phyloP scores from a whole-genome alignment of 2,888 invertebrate species.

The Tetheella fluctuosa region DNA sequence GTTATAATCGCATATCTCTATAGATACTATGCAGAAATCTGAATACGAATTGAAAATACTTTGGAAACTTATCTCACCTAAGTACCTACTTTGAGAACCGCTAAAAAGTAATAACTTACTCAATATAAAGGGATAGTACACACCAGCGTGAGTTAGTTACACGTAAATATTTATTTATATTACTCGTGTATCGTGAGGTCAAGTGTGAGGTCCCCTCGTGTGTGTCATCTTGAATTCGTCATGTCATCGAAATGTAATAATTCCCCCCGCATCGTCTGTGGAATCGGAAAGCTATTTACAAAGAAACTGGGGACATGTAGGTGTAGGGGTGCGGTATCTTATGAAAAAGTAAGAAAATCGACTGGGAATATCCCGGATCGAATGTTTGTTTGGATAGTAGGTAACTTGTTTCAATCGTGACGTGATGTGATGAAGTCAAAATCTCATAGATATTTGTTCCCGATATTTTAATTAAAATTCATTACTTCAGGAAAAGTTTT shows the following conservation, averaged over 20 bases:
- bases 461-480: neutral
- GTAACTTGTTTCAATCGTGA: constrained; percentile 18
- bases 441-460: neutral
- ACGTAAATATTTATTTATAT: constrained; percentile 23
- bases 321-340: constrained; percentile 48
- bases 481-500: too few relatives aligned
- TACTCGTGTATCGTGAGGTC: constrained; percentile 44
- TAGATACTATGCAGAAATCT: too few relatives aligned
- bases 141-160: constrained; percentile 6
- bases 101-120: constrained; percentile 9
- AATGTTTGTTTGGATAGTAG: constrained; percentile 47
- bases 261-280: constrained; percentile 58
- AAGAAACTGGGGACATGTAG: constrained; percentile 58
- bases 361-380: constrained; percentile 50
- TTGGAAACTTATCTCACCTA: too few relatives aligned
- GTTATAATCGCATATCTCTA: too few relatives aligned
- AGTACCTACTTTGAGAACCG: too few relatives aligned
- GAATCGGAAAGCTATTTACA: constrained; percentile 75
- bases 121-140: neutral
- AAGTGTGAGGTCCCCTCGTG: constrained; percentile 52
- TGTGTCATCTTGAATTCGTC: constrained; percentile 74
- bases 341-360: constrained; percentile 58
- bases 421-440: neutral
- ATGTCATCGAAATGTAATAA: constrained; percentile 82
- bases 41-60: too few relatives aligned